Evolutionary conservation across 2,888 invertebrate genomes (phyloP), one percentile per base, ranked within the genome.

Genomic region (Idaea dimidiata): DNA sequence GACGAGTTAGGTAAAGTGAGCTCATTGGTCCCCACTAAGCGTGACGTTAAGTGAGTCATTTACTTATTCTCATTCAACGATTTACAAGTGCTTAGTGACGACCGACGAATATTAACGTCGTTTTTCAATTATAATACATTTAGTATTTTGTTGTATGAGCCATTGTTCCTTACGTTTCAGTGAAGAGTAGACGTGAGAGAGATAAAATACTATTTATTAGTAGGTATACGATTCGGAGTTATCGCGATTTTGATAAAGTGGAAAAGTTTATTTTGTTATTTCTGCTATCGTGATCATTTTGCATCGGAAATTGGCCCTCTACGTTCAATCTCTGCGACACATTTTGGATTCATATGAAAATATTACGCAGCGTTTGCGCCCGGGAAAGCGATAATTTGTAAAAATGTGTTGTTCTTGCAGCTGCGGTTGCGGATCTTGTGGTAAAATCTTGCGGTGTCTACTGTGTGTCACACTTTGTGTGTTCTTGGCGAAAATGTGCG

Each of bases 401-500:
- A 75, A 72, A 17, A 89, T 89, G 89, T 89, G 89, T 72, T 81
- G 79, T 54, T 79, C 76, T 0, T 89, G 88, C 57, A 77, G 71
- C 6, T 89, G 89, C 63, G 75, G 73, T 14, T 89, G 90, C 62
- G 85, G 85, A 0, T 67, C 80, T 0, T 89, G 89, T 59, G 87
- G 89, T 0, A 84, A 85, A 66, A 81, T 88, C 0, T 61, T 91
- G 16, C 81, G 82, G 54, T 90, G 90, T 63, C 72, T 90, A 0
- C 66, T 88, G 0, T 89, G 90, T 66, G 77, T 91, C 0, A 86
- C 88, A 0, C 73, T 85, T 0, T 84, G 84, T 16, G 87, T 87
- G 43, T 89, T 84, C 56, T 59, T 91, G 1, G 65, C 86, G 33
- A 85, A 78, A 62, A 77, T 88, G 83, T 91, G 89, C 57, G 90